Conservation (phyloP, 2,888 invertebrate genomes). For the Lochmaea crataegi region DNA sequence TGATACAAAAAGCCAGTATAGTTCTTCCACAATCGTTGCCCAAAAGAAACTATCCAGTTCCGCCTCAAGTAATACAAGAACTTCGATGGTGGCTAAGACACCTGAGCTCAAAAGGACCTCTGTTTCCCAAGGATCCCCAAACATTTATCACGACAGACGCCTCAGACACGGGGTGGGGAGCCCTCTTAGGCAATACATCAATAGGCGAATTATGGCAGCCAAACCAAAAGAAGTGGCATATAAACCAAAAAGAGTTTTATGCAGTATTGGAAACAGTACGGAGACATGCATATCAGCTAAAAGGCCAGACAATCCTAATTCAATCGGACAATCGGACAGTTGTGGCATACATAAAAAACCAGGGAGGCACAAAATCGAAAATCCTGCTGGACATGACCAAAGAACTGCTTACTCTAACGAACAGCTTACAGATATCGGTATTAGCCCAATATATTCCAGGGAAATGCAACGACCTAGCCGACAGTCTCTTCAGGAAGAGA, state of each 20-base stretch:
- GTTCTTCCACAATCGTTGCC: neutral
- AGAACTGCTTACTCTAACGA: slow-evolving; percentile 29
- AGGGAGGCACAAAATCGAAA: slow-evolving; percentile 36
- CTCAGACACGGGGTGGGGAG: slow-evolving; percentile 42
- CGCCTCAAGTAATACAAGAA: slow-evolving; percentile 20
- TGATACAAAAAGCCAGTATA: slow-evolving; percentile 19
- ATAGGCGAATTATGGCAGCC: slow-evolving; percentile 31
- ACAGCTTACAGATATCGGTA: slow-evolving; percentile 29
- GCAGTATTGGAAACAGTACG: slow-evolving; percentile 35
- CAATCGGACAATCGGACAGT: too few species aligned
- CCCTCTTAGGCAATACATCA: slow-evolving; percentile 25
- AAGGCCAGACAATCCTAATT: slow-evolving; percentile 24
- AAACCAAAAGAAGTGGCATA: slow-evolving; percentile 41
- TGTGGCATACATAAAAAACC: too few species aligned
- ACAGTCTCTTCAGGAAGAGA: slow-evolving; percentile 43
- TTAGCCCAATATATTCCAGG: slow-evolving; percentile 43
- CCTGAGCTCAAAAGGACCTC: slow-evolving; percentile 9
- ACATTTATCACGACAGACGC: slow-evolving; percentile 45
- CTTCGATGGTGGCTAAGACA: slow-evolving; percentile 40
- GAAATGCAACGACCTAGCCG: slow-evolving; percentile 44
- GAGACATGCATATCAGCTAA: slow-evolving; percentile 3
- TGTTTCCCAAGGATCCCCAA: slow-evolving; percentile 37
- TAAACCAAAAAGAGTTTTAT: slow-evolving; percentile 44
- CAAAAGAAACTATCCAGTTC: neutral
- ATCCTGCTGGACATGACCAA: slow-evolving; percentile 15